A percentile compares a stretch with the other conserved stretches of the same genome.
Evolutionary conservation across 23 tunicate species (phyloP).

Genomic region (Pegea sp.): DNA sequence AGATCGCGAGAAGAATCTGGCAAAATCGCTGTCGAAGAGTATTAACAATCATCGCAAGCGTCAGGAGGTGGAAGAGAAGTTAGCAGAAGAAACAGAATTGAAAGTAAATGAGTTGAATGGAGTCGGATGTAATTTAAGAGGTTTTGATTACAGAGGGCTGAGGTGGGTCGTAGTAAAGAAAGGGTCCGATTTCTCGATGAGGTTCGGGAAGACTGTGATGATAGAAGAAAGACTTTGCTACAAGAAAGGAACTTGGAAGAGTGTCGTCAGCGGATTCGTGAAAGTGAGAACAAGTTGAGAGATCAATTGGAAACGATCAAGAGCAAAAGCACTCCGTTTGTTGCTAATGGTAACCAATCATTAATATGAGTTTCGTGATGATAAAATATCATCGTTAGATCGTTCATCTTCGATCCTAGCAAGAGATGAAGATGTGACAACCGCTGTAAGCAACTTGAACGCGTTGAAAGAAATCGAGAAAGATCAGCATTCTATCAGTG

Average conservation of each 20-base stretch:
- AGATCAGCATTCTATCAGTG: background rate
- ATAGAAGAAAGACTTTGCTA: constrained; percentile 35
- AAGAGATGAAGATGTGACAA: background rate
- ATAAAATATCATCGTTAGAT: background rate
- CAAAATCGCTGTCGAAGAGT: constrained; percentile 27
- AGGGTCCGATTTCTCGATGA: constrained; percentile 12
- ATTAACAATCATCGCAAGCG: constrained; percentile 6
- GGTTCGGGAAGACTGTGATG: constrained; percentile 31
- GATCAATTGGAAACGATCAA: constrained; percentile 9
- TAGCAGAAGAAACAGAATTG: background rate
- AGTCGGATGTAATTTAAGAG: background rate
- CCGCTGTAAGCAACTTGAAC: constrained; percentile 3
- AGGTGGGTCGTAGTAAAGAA: background rate
- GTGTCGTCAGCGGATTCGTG: constrained; percentile 14
- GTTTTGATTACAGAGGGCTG: background rate
- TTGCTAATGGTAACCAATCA: no score
- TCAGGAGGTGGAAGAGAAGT: constrained; percentile 1
- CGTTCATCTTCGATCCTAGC: background rate
- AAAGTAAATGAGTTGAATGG: background rate
- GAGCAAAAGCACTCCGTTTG: no score
- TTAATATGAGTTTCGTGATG: no score
- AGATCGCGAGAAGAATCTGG: constrained; percentile 51
- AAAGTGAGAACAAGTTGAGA: constrained; percentile 28
- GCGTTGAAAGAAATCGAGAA: background rate
- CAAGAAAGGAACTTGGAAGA: constrained; percentile 14